A percentile compares a stretch with the other conserved stretches of the same genome.
These are phyloP conservation scores for Climacteris rufus DNA, from an alignment of 2,113 vertebrate genomes.

Conservation along the genomic window DNA sequence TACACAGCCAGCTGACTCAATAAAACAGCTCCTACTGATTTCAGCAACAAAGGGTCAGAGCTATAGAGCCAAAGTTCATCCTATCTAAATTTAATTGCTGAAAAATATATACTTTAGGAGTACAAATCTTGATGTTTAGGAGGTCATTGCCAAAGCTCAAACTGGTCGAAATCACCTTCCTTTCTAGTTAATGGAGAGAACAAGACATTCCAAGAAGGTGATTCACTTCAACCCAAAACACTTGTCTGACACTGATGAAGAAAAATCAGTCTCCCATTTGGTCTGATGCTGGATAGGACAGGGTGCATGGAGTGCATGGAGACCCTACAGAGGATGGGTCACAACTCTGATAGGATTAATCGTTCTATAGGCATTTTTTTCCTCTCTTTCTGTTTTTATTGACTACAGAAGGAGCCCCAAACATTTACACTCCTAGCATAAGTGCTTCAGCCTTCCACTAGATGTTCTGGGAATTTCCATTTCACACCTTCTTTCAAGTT, in stretches of 20 bases:
- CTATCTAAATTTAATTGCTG: neutral
- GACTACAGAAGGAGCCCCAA: neutral
- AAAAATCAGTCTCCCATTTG: neutral
- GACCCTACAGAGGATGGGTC: neutral
- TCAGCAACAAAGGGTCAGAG: neutral
- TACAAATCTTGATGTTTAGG: neutral
- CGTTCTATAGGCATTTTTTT: too few relatives aligned
- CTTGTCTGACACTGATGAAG: neutral
- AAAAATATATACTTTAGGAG: neutral
- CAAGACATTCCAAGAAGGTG: neutral
- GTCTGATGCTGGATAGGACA: neutral
- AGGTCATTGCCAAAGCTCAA: neutral
- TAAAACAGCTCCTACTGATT: neutral
- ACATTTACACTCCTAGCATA: neutral
- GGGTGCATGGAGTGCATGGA: accelerated
- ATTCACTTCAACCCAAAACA: neutral
- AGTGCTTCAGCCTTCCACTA: neutral
- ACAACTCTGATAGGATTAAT: neutral
- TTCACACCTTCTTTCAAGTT: neutral
- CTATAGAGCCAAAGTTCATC: neutral
- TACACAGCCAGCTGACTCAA: neutral
- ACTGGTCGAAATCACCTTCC: neutral
- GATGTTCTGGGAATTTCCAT: neutral
- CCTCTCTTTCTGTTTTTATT: neutral
- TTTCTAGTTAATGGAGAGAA: neutral